A percentile compares a stretch with the other conserved stretches of the same genome.
Conservation (phyloP, 2,797 vertebrate genomes). For the Malurus splendens region DNA sequence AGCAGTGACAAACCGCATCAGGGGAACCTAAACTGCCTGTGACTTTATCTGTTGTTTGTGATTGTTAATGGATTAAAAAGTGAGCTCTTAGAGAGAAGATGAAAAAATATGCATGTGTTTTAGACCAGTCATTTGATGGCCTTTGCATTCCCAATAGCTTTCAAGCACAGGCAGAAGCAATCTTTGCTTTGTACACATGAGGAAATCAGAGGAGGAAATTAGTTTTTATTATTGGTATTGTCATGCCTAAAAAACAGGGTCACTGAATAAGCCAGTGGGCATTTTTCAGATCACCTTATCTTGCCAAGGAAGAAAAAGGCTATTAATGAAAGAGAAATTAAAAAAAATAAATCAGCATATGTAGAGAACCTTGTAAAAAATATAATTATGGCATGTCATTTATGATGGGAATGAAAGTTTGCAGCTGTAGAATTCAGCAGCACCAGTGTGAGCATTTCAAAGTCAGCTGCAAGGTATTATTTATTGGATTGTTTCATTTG, state of each 20-base stretch:
- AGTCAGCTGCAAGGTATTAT: constrained; percentile 54
- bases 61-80: constrained; percentile 13
- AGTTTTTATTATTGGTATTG: constrained; percentile 48
- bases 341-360: constrained; percentile 51
- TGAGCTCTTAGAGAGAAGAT: not conserved
- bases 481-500: constrained; percentile 58
- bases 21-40: not conserved
- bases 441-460: not conserved
- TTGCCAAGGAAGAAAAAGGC: constrained; percentile 2
- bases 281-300: constrained; percentile 36
- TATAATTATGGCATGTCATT: constrained; percentile 31
- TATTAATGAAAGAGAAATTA: constrained; percentile 49
- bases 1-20: not conserved
- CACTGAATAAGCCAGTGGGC: not conserved
- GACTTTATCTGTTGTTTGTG: not conserved
- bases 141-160: not conserved
- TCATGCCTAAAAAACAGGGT: not conserved
- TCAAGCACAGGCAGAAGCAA: not conserved
- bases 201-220: constrained; percentile 34
- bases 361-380: constrained; percentile 20
- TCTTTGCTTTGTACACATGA: constrained; percentile 3
- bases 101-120: not conserved
- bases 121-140: not conserved
- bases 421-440: constrained; percentile 26
- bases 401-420: constrained; percentile 38